Conservation (phyloP, 2,888 invertebrate species). For the Sturmia bella region DNA sequence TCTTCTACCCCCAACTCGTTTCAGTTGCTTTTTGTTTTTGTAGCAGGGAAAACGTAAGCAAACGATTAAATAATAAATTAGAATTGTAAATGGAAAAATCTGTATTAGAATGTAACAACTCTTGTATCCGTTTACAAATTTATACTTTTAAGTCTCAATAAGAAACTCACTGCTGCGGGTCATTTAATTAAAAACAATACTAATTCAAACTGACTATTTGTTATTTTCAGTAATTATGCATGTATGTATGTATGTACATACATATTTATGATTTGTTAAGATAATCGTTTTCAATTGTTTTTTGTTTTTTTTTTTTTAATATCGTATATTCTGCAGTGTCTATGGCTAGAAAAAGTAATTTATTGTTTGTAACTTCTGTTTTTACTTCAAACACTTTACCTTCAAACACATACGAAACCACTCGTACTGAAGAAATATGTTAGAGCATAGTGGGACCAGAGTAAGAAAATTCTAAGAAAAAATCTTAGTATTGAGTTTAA, state of each 20-base stretch:
- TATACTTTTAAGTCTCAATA: background rate
- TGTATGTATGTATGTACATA: background rate
- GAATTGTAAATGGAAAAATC: no score
- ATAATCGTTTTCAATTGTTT: constrained; percentile 25
- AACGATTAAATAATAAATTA: no score
- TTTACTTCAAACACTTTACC: constrained; percentile 3
- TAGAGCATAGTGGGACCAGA: constrained; percentile 13
- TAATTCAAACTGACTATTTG: no score
- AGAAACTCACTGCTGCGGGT: constrained; percentile 23
- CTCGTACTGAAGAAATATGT: background rate
- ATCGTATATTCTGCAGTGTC: constrained; percentile 28
- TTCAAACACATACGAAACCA: constrained; percentile 1
- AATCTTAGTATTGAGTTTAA: background rate
- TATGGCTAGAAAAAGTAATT: constrained; percentile 50
- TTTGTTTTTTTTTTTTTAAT: no score
- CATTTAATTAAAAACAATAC: constrained; percentile 47
- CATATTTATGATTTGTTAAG: constrained; percentile 35
- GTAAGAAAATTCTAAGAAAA: background rate
- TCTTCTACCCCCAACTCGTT: no score
- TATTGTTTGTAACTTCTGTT: constrained; percentile 45
- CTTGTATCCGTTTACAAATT: background rate
- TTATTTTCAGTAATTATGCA: constrained; percentile 10
- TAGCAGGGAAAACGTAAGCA: no score
- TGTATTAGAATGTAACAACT: no score
- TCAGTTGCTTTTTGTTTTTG: no score